These are phyloP conservation scores for Tauraco hartlaubi DNA, from an alignment of 2,797 vertebrate genomes.

Conservation along the genomic window DNA sequence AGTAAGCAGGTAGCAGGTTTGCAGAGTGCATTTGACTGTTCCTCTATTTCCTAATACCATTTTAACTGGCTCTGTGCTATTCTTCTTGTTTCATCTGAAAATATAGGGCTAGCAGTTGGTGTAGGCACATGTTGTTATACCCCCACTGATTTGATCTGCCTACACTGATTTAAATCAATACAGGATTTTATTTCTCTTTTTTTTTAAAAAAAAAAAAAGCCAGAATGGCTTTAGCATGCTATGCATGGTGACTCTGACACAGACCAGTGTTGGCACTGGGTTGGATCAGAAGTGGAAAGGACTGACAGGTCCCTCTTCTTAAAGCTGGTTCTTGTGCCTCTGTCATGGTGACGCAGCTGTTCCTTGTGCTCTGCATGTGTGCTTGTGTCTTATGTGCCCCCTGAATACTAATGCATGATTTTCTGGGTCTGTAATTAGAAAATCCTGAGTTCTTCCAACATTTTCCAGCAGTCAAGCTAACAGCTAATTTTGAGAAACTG, in stretches of 20 bases:
- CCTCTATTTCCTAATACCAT: rapidly evolving
- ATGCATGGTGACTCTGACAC: background rate
- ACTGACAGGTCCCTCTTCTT: background rate
- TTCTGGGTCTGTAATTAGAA: background rate
- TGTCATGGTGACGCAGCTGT: background rate
- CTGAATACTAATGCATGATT: background rate
- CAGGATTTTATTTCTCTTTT: background rate
- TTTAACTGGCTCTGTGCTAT: background rate
- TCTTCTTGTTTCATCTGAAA: background rate
- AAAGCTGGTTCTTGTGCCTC: background rate
- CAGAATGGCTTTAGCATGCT: background rate
- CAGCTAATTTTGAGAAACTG: background rate
- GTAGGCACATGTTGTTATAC: background rate
- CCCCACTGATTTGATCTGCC: background rate
- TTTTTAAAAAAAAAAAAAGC: background rate
- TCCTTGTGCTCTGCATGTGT: background rate
- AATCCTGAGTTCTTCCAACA: background rate
- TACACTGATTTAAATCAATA: background rate
- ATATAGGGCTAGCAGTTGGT: background rate
- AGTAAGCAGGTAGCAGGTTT: background rate
- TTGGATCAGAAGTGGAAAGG: background rate
- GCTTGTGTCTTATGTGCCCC: background rate
- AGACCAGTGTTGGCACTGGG: background rate
- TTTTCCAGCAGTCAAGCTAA: background rate
- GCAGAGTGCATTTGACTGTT: background rate